Percentiles rank a stretch among this genome's conserved stretches.
Conservation (phyloP, 2,888 invertebrate genomes). For the Watsonalla cultraria region DNA sequence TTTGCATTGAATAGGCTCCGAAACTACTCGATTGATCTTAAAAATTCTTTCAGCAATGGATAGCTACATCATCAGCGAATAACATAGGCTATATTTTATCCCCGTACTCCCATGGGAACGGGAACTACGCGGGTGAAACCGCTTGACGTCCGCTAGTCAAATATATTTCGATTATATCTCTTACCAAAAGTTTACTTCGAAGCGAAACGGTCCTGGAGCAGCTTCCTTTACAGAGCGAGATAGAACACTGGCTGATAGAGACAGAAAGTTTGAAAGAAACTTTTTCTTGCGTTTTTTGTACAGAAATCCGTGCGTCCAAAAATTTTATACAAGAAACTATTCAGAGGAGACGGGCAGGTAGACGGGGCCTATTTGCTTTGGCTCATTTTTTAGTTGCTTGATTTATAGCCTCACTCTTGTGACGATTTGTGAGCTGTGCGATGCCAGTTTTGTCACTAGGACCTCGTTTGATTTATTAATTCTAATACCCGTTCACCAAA, state of each 20-base stretch:
- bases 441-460: slow-evolving; percentile 74
- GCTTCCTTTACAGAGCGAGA: slow-evolving; percentile 56
- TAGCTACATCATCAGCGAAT: too few species aligned
- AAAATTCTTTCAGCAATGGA: too few species aligned
- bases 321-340: slow-evolving; percentile 75
- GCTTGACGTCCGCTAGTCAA: too few species aligned
- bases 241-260: slow-evolving; percentile 30
- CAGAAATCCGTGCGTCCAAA: slow-evolving; percentile 69
- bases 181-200: background rate
- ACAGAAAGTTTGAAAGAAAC: slow-evolving; percentile 45
- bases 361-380: slow-evolving; percentile 73
- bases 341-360: slow-evolving; percentile 76
- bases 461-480: slow-evolving; percentile 71
- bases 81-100: too few species aligned
- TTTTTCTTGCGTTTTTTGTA: slow-evolving; percentile 74
- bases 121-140: too few species aligned
- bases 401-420: slow-evolving; percentile 68
- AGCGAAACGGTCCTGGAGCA: slow-evolving; percentile 28
- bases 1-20: too few species aligned
- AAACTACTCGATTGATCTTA: too few species aligned
- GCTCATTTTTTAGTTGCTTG: slow-evolving; percentile 66
- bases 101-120: too few species aligned
- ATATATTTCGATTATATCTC: background rate
- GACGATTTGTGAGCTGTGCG: slow-evolving; percentile 78
- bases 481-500: slow-evolving; percentile 33